These are phyloP conservation scores for Bagarius yarrelli DNA, from an alignment of 2,113 vertebrate genomes.

Conservation along the genomic window DNA sequence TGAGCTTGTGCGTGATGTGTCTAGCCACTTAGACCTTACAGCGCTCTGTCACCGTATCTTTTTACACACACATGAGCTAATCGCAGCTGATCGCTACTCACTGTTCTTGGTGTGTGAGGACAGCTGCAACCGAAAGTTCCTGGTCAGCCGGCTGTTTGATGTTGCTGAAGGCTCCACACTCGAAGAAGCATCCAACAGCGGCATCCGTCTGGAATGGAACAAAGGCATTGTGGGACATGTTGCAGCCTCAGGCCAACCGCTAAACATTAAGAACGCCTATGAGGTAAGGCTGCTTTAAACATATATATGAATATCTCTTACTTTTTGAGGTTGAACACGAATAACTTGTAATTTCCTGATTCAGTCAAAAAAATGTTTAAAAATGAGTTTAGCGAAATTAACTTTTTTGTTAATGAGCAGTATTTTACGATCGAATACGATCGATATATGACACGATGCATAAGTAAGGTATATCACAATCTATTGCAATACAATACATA, in stretches of 20 bases:
- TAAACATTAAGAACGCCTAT: constrained; percentile 95
- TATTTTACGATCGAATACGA: too few relatives aligned
- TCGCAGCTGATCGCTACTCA: constrained; percentile 91
- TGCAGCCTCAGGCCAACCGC: constrained; percentile 85
- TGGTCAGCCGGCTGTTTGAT: constrained; percentile 91
- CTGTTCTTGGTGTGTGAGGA: constrained; percentile 95
- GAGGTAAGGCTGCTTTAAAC: constrained; percentile 74
- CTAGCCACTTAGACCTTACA: constrained; percentile 92
- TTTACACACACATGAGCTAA: constrained; percentile 93
- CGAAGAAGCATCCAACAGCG: constrained; percentile 90
- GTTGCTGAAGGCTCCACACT: constrained; percentile 94
- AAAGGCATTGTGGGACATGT: constrained; percentile 98
- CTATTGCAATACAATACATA: too few relatives aligned
- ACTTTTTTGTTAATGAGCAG: too few relatives aligned
- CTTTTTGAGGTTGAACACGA: background rate
- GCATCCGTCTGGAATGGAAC: constrained; percentile 94
- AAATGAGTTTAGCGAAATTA: too few relatives aligned
- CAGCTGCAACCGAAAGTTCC: constrained; percentile 92
- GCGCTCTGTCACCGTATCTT: constrained; percentile 97
- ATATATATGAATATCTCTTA: background rate
- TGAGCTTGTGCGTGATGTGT: constrained; percentile 95
- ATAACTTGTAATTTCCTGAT: background rate
- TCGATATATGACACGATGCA: too few relatives aligned
- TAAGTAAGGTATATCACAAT: too few relatives aligned
- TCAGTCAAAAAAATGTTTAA: too few relatives aligned